phyloP scores from a whole-genome alignment of 2,888 invertebrate species.

The Dolichopus griseipennis region DNA sequence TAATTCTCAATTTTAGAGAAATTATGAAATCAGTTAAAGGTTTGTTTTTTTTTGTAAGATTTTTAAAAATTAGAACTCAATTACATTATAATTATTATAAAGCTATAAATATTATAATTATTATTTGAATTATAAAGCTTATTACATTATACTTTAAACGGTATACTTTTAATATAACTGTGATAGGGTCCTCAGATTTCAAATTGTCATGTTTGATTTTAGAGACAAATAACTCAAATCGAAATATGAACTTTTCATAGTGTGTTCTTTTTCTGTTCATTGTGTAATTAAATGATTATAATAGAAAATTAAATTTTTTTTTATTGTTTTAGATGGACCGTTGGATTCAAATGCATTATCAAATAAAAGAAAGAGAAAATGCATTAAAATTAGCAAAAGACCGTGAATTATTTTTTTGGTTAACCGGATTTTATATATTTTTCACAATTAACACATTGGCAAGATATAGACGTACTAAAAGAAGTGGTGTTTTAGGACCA shows the following conservation, averaged over 20 bases:
- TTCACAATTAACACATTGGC: slow-evolving; percentile 46
- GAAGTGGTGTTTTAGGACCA: slow-evolving; percentile 54
- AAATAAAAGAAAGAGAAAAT: slow-evolving; percentile 64
- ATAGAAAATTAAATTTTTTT: neutral
- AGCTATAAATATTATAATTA: no score
- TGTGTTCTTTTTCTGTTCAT: neutral
- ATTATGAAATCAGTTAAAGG: no score
- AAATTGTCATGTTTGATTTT: neutral
- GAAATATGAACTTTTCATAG: neutral
- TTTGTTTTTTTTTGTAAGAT: no score
- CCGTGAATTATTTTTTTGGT: slow-evolving; percentile 66
- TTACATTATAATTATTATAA: no score
- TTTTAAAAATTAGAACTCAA: no score
- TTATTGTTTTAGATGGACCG: slow-evolving; percentile 55
- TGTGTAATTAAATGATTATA: neutral
- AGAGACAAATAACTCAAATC: no score
- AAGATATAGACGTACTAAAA: slow-evolving; percentile 54
- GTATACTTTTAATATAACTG: no score
- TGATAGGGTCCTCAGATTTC: no score
- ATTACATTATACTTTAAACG: no score
- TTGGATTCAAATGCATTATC: slow-evolving; percentile 71
- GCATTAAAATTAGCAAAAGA: slow-evolving; percentile 62
- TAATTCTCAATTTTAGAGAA: no score
- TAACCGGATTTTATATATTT: slow-evolving; percentile 55
- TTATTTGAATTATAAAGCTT: no score